phyloP scores from a whole-genome alignment of 2,113 vertebrate genomes.

The Mirza zaza region DNA sequence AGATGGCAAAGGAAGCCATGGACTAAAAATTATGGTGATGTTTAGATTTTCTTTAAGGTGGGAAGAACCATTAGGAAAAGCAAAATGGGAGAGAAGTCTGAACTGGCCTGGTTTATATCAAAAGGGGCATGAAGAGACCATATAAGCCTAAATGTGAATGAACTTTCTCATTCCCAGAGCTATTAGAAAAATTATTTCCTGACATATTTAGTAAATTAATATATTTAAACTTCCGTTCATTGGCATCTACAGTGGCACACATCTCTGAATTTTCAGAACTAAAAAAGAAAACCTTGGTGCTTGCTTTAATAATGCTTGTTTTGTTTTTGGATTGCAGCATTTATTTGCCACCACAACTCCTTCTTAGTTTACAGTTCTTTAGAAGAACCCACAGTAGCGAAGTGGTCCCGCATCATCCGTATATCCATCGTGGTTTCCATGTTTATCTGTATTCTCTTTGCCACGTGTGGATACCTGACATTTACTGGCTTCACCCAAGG shows the following conservation, averaged over 20 bases:
- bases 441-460: slow-evolving; percentile 89
- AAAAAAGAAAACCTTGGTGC: neutral
- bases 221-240: neutral
- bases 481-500: slow-evolving; percentile 97
- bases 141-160: neutral
- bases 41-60: slow-evolving; percentile 28
- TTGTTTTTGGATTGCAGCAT: slow-evolving; percentile 88
- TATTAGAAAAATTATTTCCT: slow-evolving; percentile 15
- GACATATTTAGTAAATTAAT: neutral
- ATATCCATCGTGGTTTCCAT: slow-evolving; percentile 88
- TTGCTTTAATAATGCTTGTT: slow-evolving; percentile 35
- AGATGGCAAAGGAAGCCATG: neutral
- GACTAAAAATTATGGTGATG: neutral
- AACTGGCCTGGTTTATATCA: neutral
- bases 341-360: slow-evolving; percentile 97
- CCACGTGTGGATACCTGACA: slow-evolving; percentile 91
- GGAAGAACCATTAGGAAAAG: neutral
- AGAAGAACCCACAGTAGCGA: slow-evolving; percentile 88
- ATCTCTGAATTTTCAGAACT: slow-evolving; percentile 8
- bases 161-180: neutral
- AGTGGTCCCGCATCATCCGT: slow-evolving; percentile 93
- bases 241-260: neutral
- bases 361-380: slow-evolving; percentile 95
- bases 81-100: slow-evolving; percentile 1
- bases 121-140: neutral